Evolutionary conservation across 2,113 vertebrate genomes (phyloP), one percentile per base, ranked within the genome.

Genomic region (Corythaixoides concolor): DNA sequence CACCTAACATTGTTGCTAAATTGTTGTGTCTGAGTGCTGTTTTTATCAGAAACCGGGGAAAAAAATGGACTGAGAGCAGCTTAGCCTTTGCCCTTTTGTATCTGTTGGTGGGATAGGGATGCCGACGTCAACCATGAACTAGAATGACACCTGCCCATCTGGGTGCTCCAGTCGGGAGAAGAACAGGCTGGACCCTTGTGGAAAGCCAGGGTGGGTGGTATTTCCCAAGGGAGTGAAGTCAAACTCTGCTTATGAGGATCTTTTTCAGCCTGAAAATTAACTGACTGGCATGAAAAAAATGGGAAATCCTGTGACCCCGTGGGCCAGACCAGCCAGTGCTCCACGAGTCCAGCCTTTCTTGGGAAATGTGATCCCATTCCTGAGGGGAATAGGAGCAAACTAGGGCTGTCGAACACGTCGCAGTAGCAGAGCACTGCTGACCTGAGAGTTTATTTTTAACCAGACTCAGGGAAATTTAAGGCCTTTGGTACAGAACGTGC

Each of bases 1-100:
- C 8, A 23, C 28, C 20, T 70, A 7, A 8, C 5, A 0, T 32
- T 8, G 10, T 68, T 63, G 45, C 73, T 88, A 41, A 76, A 60
- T 75, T 1, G 1, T 84, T 66, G 41, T 2, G 2, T 69, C 37
- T 80, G 30, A 8, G 0, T 32, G 67, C 6, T 30, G 1, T 11
- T 86, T 79, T 53, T 30, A 62, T 81, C 60, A 73, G 79, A 43
- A 27, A 7, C 1, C 6, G 49, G n/a, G 33, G 11, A 19, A 49
- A 72, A 56, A 72, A 91, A 45, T 2, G 16, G 52, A 8, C 43
- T 41, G 45, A 45, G 63, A 52, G 35, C 12, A 66, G 43, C 64
- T 73, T 35, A 43, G 28, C 67, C 53, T 81, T 89, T 88, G 15
- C 53, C 47, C 21, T 85, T 64, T 72, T 22, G 5, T 53, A 23